These are phyloP conservation scores for Rhinoderma darwinii DNA, from an alignment of 2,113 vertebrate genomes.

Conservation along the genomic window DNA sequence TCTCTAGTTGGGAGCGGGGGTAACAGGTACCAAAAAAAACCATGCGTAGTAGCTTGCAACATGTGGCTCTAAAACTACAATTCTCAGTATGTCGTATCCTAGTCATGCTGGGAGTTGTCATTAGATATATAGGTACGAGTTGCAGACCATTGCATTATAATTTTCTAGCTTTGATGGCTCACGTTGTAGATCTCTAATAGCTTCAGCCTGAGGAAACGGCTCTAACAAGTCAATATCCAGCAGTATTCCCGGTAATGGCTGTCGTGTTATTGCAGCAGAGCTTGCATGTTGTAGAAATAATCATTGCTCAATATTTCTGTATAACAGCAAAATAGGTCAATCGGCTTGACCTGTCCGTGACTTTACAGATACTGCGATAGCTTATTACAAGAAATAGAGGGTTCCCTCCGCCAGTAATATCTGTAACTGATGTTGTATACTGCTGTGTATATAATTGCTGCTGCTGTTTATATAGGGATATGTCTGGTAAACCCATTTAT, in stretches of 20 bases:
- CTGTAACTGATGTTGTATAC: too few relatives aligned
- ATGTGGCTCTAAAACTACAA: too few relatives aligned
- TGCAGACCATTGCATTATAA: not conserved
- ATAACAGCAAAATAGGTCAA: not conserved
- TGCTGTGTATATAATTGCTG: too few relatives aligned
- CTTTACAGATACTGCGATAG: too few relatives aligned
- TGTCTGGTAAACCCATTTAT: too few relatives aligned
- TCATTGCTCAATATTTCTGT: constrained; percentile 7
- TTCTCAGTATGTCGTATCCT: not conserved
- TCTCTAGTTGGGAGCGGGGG: too few relatives aligned
- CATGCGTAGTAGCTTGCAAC: too few relatives aligned
- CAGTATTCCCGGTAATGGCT: not conserved
- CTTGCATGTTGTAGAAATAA: not conserved
- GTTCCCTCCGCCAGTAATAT: too few relatives aligned
- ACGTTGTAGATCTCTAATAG: constrained; percentile 3
- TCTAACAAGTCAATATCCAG: constrained; percentile 14
- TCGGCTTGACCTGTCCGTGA: not conserved
- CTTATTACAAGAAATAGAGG: not conserved
- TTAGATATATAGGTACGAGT: not conserved
- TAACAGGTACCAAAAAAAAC: too few relatives aligned
- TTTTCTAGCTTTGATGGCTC: not conserved
- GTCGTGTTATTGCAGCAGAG: not conserved
- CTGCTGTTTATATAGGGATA: too few relatives aligned
- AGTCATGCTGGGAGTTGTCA: not conserved
- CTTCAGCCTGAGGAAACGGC: not conserved